phyloP scores from a whole-genome alignment of 2,888 invertebrate genomes.

The Griposia aprilina region DNA sequence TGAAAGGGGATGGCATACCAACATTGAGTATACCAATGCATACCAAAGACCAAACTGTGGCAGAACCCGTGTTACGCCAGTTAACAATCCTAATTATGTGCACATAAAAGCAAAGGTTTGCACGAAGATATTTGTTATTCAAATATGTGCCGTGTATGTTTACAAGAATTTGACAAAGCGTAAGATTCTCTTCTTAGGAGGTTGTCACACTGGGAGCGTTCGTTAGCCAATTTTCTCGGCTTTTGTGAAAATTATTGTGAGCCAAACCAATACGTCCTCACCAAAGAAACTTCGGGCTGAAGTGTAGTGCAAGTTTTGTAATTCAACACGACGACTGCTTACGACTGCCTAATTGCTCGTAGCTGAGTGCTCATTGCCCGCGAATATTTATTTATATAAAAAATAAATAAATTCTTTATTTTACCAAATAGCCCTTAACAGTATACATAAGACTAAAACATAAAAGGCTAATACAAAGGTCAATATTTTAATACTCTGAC shows the following conservation, averaged over 20 bases:
- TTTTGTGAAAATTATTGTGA: neutral
- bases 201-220: neutral
- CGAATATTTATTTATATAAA: neutral
- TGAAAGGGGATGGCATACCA: slow-evolving; percentile 2
- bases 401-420: no score
- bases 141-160: slow-evolving; percentile 11
- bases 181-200: slow-evolving; percentile 14
- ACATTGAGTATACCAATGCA: no score
- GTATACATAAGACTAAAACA: no score
- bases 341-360: neutral
- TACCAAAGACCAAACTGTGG: no score
- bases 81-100: slow-evolving; percentile 9
- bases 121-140: slow-evolving; percentile 5
- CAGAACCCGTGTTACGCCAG: neutral
- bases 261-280: neutral
- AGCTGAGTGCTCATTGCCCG: neutral
- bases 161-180: slow-evolving; percentile 34
- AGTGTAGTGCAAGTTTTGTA: neutral
- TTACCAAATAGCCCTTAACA: no score
- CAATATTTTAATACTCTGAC: no score
- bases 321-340: neutral
- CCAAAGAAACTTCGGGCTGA: neutral
- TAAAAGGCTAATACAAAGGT: no score
- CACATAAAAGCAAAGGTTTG: slow-evolving; percentile 1
- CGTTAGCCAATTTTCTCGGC: neutral